These are phyloP conservation scores for Plestiodon gilberti DNA, from an alignment of 2,113 vertebrate species.

Conservation along the genomic window DNA sequence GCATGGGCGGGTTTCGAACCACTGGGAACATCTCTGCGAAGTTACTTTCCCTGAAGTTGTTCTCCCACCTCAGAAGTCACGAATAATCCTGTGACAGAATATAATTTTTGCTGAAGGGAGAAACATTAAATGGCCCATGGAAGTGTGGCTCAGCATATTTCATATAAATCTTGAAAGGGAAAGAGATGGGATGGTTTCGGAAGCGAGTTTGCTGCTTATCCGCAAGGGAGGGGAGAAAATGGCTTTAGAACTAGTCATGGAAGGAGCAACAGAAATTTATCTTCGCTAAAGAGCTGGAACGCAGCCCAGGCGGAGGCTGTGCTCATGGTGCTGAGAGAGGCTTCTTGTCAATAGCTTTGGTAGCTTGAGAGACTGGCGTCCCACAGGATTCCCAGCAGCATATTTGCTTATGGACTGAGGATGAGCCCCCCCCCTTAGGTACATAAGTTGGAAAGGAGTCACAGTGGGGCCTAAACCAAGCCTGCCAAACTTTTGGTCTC, in stretches of 20 bases:
- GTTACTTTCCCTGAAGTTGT: neutral
- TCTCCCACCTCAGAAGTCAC: neutral
- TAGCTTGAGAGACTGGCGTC: neutral
- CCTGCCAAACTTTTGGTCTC: too few relatives aligned
- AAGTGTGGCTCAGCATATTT: slow-evolving; percentile 14
- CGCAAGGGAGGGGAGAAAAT: neutral
- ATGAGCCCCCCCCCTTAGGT: neutral
- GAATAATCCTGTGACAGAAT: neutral
- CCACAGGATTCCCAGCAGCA: neutral
- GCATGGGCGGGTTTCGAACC: neutral
- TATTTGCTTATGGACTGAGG: neutral
- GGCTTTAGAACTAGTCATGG: neutral
- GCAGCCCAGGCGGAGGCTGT: neutral
- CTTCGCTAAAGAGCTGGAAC: slow-evolving; percentile 1
- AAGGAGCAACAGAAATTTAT: slow-evolving; percentile 5
- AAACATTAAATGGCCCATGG: neutral
- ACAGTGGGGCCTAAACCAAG: neutral
- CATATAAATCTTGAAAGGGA: slow-evolving; percentile 19
- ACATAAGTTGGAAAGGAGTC: neutral
- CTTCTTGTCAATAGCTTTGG: neutral
- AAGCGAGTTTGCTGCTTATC: neutral
- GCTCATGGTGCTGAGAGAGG: neutral
- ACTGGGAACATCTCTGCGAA: neutral
- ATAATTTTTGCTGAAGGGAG: neutral
- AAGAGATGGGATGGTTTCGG: neutral